Conservation (phyloP, 2,888 invertebrate species). For the Byasa hedistus region DNA sequence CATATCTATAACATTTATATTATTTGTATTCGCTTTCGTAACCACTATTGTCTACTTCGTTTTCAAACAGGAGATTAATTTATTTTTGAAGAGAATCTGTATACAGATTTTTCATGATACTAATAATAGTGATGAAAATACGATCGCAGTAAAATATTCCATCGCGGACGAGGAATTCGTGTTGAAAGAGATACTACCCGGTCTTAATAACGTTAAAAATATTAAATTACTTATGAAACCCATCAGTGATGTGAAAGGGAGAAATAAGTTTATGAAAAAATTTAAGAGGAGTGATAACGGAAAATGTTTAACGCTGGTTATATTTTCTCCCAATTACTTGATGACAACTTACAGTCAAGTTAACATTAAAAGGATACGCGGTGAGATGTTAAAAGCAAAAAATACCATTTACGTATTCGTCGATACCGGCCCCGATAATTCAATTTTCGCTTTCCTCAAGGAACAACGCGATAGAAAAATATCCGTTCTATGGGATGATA, state of each 20-base stretch:
- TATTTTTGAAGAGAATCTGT: constrained; percentile 44
- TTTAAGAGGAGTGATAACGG: constrained; percentile 45
- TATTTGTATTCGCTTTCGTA: constrained; percentile 43
- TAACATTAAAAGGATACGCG: constrained; percentile 68
- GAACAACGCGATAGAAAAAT: constrained; percentile 60
- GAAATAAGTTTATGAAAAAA: constrained; percentile 43
- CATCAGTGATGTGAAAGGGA: constrained; percentile 41
- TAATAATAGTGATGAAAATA: constrained; percentile 35
- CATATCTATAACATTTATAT: constrained; percentile 41
- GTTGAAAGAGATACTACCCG: constrained; percentile 57
- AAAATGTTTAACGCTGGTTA: constrained; percentile 48
- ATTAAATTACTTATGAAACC: constrained; percentile 46
- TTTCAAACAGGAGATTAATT: constrained; percentile 47
- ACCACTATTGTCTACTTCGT: constrained; percentile 45
- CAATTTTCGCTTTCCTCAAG: constrained; percentile 68
- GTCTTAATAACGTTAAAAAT: constrained; percentile 49
- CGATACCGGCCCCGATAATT: constrained; percentile 68
- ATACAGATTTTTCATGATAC: constrained; percentile 36
- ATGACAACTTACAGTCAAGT: constrained; percentile 63
- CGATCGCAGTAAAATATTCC: constrained; percentile 53
- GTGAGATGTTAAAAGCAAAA: constrained; percentile 62
- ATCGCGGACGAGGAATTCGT: constrained; percentile 64
- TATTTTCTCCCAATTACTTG: constrained; percentile 70
- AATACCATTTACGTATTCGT: constrained; percentile 65
- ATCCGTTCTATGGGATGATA: constrained; percentile 63